Conservation (phyloP, 2,888 invertebrate species). For the Tetropium fuscum region DNA sequence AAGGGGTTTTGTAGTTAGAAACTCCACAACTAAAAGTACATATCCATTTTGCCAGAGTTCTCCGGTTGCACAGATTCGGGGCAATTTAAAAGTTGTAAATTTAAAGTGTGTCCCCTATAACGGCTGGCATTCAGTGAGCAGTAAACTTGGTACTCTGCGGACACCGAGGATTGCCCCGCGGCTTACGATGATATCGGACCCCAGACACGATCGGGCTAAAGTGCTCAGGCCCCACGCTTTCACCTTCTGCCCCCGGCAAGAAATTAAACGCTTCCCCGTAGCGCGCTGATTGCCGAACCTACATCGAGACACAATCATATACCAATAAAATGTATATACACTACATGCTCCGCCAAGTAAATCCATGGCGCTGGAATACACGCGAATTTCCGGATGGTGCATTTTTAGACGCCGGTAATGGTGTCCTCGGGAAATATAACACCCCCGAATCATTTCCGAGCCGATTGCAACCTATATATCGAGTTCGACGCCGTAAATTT, state of each 20-base stretch:
- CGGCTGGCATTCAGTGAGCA: conserved; percentile 44
- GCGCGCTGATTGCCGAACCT: conserved; percentile 51
- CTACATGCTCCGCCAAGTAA: conserved; percentile 17
- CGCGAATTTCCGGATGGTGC: conserved; percentile 11
- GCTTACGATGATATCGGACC: conserved; percentile 57
- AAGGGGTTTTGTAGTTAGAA: conserved; percentile 5
- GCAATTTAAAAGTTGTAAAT: conserved; percentile 45
- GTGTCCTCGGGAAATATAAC: conserved; percentile 37
- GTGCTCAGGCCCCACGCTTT: conserved; percentile 52
- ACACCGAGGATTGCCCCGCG: conserved; percentile 50
- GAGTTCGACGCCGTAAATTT: no score
- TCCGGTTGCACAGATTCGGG: conserved; percentile 9
- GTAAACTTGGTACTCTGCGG: conserved; percentile 54
- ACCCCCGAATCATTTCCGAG: conserved; percentile 3
- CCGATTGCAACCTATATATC: conserved; percentile 1
- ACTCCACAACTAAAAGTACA: conserved; percentile 29
- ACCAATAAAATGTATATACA: conserved; percentile 44
- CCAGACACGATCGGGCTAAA: conserved; percentile 57
- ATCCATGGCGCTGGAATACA: conserved; percentile 11
- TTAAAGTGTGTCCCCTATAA: conserved; percentile 46
- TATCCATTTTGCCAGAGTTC: conserved; percentile 26
- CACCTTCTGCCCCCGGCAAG: conserved; percentile 54
- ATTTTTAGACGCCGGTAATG: conserved; percentile 26
- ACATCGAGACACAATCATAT: conserved; percentile 45
- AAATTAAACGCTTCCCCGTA: conserved; percentile 57